Percentiles rank a stretch among this genome's conserved stretches.
Conservation (phyloP, 2,113 vertebrate species). For the Paedocypris sp. region DNA sequence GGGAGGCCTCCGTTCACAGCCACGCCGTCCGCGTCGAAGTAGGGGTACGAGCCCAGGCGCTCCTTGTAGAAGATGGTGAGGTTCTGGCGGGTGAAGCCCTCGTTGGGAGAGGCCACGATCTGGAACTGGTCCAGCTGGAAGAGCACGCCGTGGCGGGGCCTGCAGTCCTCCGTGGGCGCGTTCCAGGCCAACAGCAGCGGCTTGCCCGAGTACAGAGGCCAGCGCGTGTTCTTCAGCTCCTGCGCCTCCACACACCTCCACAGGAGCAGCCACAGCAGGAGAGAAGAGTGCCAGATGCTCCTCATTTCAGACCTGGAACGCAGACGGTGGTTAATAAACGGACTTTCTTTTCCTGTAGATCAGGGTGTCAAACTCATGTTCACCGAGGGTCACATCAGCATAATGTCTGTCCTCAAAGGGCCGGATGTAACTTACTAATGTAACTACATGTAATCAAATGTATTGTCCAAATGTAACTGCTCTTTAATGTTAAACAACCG, state of each 20-base stretch:
- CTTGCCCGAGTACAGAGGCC: constrained; percentile 60
- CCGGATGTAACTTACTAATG: too few relatives aligned
- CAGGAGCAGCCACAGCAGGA: constrained; percentile 39
- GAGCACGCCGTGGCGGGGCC: constrained; percentile 45
- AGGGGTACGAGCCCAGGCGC: constrained; percentile 66
- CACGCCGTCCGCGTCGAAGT: constrained; percentile 44
- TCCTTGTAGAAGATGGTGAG: constrained; percentile 72
- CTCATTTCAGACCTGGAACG: constrained; percentile 9
- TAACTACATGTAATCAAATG: too few relatives aligned
- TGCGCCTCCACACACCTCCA: constrained; percentile 44
- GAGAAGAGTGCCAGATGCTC: not conserved
- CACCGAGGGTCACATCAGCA: too few relatives aligned
- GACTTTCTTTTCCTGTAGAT: too few relatives aligned
- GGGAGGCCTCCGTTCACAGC: constrained; percentile 58
- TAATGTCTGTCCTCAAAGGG: too few relatives aligned
- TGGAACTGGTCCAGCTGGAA: constrained; percentile 59
- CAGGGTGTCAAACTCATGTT: too few relatives aligned
- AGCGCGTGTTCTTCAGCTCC: constrained; percentile 56
- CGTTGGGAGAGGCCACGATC: constrained; percentile 63
- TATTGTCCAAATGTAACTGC: too few relatives aligned
- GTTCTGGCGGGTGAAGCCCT: constrained; percentile 65
- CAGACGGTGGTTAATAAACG: too few relatives aligned
- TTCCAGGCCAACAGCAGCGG: constrained; percentile 71
- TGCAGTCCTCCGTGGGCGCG: constrained; percentile 66
- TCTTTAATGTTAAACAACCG: too few relatives aligned